These are phyloP conservation scores for Aricia agestis DNA, from an alignment of 1,140 invertebrate genomes.

Conservation along the genomic window DNA sequence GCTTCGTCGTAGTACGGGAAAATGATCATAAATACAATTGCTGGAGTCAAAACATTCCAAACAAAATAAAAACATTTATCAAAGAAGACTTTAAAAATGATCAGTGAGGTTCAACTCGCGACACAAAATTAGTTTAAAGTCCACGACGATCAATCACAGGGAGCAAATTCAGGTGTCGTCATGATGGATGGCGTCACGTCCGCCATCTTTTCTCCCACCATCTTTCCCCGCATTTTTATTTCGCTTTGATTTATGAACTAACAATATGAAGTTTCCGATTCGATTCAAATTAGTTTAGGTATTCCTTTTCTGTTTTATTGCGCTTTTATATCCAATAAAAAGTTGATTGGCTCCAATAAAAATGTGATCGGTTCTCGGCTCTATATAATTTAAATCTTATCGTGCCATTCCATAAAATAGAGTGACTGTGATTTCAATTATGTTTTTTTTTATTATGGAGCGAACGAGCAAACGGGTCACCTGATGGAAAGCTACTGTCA, in stretches of 20 bases:
- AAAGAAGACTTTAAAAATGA: neutral
- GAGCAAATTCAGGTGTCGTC: neutral
- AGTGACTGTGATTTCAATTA: neutral
- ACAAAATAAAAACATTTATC: neutral
- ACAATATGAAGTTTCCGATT: constrained; percentile 32
- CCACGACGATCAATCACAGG: neutral
- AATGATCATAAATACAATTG: too few relatives aligned
- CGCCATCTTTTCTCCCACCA: constrained; percentile 33
- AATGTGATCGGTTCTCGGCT: neutral
- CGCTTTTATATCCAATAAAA: constrained; percentile 1
- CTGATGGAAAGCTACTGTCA: too few relatives aligned
- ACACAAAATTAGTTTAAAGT: constrained; percentile 1
- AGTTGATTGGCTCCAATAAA: neutral
- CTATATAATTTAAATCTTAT: neutral
- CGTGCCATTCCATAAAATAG: neutral
- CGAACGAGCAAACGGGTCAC: too few relatives aligned
- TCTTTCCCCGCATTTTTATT: constrained; percentile 32
- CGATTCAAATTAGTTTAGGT: constrained; percentile 14
- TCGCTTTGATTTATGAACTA: constrained; percentile 36
- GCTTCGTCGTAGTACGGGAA: too few relatives aligned
- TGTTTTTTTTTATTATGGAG: too few relatives aligned
- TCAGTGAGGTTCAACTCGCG: neutral
- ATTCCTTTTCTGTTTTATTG: constrained; percentile 1
- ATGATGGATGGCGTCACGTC: constrained; percentile 31
- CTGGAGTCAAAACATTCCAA: neutral